Conservation (phyloP, 1,140 invertebrate genomes). For the Hormaphis cornu region DNA sequence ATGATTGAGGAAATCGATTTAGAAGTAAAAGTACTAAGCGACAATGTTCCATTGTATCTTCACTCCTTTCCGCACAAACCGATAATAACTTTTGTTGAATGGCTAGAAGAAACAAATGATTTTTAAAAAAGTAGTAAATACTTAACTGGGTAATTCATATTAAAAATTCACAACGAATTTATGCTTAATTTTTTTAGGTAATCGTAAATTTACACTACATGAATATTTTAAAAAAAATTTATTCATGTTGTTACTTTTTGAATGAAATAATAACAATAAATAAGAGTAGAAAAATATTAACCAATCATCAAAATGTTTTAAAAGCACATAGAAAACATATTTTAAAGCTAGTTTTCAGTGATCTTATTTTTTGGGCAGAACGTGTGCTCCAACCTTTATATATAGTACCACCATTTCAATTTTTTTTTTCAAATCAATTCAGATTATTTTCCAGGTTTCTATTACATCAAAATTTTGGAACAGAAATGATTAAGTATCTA, state of each 20-base stretch:
- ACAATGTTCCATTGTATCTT: constrained; percentile 79
- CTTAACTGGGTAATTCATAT: background rate
- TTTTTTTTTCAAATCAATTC: too few relatives aligned
- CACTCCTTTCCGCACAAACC: constrained; percentile 71
- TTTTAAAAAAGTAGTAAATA: background rate
- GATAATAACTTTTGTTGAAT: constrained; percentile 66
- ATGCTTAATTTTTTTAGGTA: background rate
- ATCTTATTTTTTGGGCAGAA: too few relatives aligned
- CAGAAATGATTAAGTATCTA: too few relatives aligned
- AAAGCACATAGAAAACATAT: too few relatives aligned
- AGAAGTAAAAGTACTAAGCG: constrained; percentile 65
- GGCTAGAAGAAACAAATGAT: constrained; percentile 49
- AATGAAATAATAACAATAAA: too few relatives aligned
- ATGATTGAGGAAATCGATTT: constrained; percentile 70
- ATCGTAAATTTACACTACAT: background rate
- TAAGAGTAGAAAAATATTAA: too few relatives aligned
- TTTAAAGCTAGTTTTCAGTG: too few relatives aligned
- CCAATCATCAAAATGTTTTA: too few relatives aligned
- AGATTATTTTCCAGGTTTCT: too few relatives aligned
- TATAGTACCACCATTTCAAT: too few relatives aligned
- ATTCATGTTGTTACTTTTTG: background rate
- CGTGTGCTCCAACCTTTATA: too few relatives aligned
- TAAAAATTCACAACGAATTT: background rate
- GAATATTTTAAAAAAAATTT: background rate
- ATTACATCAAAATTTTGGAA: too few relatives aligned